Percentiles rank a stretch among this genome's conserved stretches.
Evolutionary conservation across 92 coral and sea anemone genomes (phyloP).

Genomic region (Umimayanthus kanabou): DNA sequence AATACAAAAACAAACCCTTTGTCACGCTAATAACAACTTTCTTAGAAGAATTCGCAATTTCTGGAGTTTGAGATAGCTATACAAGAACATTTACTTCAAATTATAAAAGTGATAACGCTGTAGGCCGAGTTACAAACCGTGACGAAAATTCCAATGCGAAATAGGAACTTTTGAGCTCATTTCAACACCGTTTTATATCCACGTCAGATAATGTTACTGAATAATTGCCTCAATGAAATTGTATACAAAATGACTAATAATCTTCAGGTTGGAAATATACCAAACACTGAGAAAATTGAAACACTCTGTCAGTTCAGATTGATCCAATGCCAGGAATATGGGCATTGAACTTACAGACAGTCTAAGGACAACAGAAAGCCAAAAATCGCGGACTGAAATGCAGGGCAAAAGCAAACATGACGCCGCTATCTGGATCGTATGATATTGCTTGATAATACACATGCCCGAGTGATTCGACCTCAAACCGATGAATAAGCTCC

Average conservation of each 20-base stretch:
- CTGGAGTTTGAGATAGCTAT: not conserved
- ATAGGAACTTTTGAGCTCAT: not conserved
- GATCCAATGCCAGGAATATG: not conserved
- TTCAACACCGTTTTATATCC: not conserved
- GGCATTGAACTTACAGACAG: constrained; percentile 16
- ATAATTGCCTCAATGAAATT: not conserved
- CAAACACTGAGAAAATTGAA: not conserved
- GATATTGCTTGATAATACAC: constrained; percentile 13
- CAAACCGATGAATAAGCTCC: not conserved
- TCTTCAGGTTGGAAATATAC: not conserved
- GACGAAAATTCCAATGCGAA: not conserved
- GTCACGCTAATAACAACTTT: not conserved
- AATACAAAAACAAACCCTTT: not conserved
- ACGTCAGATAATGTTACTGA: not conserved
- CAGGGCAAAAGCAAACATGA: not conserved
- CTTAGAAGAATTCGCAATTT: not conserved
- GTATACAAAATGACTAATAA: not conserved
- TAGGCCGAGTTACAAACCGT: not conserved
- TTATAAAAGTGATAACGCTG: not conserved
- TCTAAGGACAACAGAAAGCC: not conserved
- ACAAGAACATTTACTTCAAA: not conserved
- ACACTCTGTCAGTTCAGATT: not conserved
- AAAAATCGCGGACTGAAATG: not conserved
- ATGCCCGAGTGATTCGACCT: not conserved
- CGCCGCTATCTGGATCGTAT: not conserved